Base-by-base conservation (phyloP, 1,140 invertebrate genomes). In the Drosophila pandora region DNA sequence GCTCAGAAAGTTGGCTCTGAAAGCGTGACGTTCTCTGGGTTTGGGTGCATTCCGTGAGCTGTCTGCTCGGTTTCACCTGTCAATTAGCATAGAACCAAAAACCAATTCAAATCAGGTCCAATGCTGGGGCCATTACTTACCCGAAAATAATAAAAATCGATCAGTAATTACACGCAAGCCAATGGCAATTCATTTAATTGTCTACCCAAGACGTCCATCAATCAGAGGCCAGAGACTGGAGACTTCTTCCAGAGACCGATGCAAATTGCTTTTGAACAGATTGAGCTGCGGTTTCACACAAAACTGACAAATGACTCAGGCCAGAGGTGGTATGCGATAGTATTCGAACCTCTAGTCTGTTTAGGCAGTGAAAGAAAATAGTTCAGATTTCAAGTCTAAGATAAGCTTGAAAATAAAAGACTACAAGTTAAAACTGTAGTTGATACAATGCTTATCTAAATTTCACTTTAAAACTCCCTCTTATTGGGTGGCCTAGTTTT, bases 271-370 rank as follows among this genome's bases (percentile, higher is more conserved):
- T 64, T 21, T 43, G 67, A n/a, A 34, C 60, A 52, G 49, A 76
- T 9, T 59, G 61, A 72, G 48, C 45, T 76, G 76, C 79, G 68
- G 55, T 63, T 88, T 88, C 83, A 58, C 83, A 88, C 84, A 83
- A 83, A 88, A 88, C 83, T 83, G 80, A 71, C 83, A 88, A 88
- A 79, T 88, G 83, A 82, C 65, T 70, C 50, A 47, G 32, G 10
- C 72, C 13, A 68, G 37, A 60, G 56, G 43, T 76, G 72, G 53
- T 43, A 52, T 17, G 52, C 13, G 41, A 32, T 8, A 8, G 30
- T 28, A 28, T 28, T 28, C 25, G 25, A 32, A 9, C 2, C 32
- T 32, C 32, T 32, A 4, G 3, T 10, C 49, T 57, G 37, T 23
- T 1, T 1, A 3, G 25, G 17, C 41, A 69, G 63, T 2, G 32